A percentile compares a stretch with the other conserved stretches of the same genome.
phyloP scores from a whole-genome alignment of 1,140 invertebrate genomes.

The Lithobius niger region DNA sequence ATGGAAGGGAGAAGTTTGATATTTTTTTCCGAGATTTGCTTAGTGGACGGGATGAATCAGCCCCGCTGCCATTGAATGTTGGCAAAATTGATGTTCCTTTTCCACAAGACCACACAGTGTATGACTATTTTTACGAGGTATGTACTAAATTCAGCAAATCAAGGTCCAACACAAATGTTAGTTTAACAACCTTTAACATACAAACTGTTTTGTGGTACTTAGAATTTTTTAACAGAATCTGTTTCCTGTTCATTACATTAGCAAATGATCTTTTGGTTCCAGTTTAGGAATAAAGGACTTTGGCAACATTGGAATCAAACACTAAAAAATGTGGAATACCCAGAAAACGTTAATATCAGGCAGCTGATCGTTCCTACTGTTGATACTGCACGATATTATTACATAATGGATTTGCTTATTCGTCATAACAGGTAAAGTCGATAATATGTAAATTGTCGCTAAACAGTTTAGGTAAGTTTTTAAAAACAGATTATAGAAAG shows the following conservation, averaged over 20 bases:
- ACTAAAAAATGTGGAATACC: slow-evolving; percentile 48
- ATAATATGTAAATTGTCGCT: no score
- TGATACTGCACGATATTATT: slow-evolving; percentile 49
- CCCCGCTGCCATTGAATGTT: slow-evolving; percentile 48
- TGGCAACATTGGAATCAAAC: slow-evolving; percentile 38
- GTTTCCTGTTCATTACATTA: no score
- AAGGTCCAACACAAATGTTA: no score
- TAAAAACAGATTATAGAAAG: no score
- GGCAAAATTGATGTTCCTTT: slow-evolving; percentile 54
- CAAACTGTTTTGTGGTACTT: no score
- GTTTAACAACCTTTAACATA: no score
- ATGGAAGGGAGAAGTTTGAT: slow-evolving; percentile 62
- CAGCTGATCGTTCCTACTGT: slow-evolving; percentile 69
- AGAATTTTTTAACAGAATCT: no score
- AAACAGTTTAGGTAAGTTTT: no score
- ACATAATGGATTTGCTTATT: slow-evolving; percentile 30
- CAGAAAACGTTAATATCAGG: slow-evolving; percentile 50
- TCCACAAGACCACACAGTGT: slow-evolving; percentile 55
- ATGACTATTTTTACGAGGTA: slow-evolving; percentile 62
- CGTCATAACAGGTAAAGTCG: slow-evolving; percentile 45
- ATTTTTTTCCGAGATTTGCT: slow-evolving; percentile 41
- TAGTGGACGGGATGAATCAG: slow-evolving; percentile 39
- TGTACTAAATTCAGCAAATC: slow-evolving; percentile 8
- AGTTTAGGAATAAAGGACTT: slow-evolving; percentile 26
- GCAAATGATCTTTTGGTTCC: no score